Base-by-base conservation (phyloP, 2,888 invertebrate species). In the Strigamia transsilvanica region DNA sequence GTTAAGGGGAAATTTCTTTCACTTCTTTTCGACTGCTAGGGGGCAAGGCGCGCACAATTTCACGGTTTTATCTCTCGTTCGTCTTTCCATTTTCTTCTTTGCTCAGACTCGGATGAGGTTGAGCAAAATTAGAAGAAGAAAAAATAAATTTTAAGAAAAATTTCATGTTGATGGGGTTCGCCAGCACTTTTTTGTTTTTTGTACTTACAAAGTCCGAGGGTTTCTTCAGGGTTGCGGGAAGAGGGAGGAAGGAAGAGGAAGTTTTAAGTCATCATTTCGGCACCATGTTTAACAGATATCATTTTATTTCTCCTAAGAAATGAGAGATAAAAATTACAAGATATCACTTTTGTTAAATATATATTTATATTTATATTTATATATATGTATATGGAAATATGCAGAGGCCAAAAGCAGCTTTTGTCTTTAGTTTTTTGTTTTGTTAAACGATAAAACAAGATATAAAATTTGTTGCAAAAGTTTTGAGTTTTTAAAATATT, bases 271-370 rank as follows among this genome's bases (percentile, higher is more conserved):
- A 51, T n/a, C 51, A 51, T 51, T 51, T 51, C 34, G 51, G 51
- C 51, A 51, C 15, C 51, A 51, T 51, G 51, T 51, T 51, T 51
- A 51, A 51, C 5, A 51, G 51, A 51, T 51, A 51, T 51, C 51
- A 51, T 51, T 51, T 51, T 51, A 51, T 51, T 51, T 51, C n/a
- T 51, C 51, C 51, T 51, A 51, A 51, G 51, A n/a, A 51, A n/a
- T n/a, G 51, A 51, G 51, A 51, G 51, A 51, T n/a, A 51, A 51
- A 51, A 51, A 51, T 51, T 51, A 51, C 51, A 51, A 51, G 51
- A 51, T 51, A 51, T 51, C n/a, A 42, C 10, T 51, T 51, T 51
- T 51, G 3, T 51, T n/a, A 13, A 51, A n/a, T 51, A 51, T 51
- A 51, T 51, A 51, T 34, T 51, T n/a, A 51, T 51, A 51, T 51